A percentile compares a stretch with the other conserved stretches of the same genome.
Evolutionary conservation across 2,888 invertebrate genomes (phyloP).

Genomic region (Diarsia brunnea): DNA sequence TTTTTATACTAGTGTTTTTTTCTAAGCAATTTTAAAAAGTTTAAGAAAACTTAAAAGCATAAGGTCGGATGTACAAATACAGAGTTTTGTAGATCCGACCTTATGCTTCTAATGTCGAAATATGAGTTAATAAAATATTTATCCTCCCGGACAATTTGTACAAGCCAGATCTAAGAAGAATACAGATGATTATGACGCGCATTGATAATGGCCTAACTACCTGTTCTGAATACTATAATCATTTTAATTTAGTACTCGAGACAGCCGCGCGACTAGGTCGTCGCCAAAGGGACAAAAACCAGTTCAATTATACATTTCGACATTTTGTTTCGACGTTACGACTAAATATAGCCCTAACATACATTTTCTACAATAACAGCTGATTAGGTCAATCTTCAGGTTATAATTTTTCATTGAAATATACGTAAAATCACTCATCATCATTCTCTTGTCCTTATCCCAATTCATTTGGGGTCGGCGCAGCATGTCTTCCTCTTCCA

Average conservation of each 20-base stretch:
- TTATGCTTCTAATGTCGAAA: too few relatives aligned
- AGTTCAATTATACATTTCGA: constrained; percentile 31
- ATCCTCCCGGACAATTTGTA: constrained; percentile 28
- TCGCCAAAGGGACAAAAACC: constrained; percentile 41
- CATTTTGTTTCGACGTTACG: constrained; percentile 24
- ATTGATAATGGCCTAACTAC: constrained; percentile 54
- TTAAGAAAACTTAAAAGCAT: background rate
- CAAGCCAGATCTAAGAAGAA: constrained; percentile 38
- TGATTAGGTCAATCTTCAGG: too few relatives aligned
- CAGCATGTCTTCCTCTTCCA: too few relatives aligned
- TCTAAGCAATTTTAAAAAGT: constrained; percentile 22
- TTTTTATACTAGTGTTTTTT: constrained; percentile 27
- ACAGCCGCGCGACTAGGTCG: constrained; percentile 19
- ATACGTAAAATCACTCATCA: too few relatives aligned
- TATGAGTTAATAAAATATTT: background rate
- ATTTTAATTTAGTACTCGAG: constrained; percentile 57
- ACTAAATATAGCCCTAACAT: constrained; percentile 23
- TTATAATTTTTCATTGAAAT: too few relatives aligned
- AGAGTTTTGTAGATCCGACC: too few relatives aligned
- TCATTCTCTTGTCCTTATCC: too few relatives aligned
- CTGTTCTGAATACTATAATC: constrained; percentile 50
- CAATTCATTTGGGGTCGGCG: too few relatives aligned
- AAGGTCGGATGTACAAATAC: too few relatives aligned
- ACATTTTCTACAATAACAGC: constrained; percentile 17
- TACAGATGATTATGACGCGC: constrained; percentile 44